Evolutionary conservation across 2,797 vertebrate species (phyloP).

Genomic region (Poeciliopsis gracilis): DNA sequence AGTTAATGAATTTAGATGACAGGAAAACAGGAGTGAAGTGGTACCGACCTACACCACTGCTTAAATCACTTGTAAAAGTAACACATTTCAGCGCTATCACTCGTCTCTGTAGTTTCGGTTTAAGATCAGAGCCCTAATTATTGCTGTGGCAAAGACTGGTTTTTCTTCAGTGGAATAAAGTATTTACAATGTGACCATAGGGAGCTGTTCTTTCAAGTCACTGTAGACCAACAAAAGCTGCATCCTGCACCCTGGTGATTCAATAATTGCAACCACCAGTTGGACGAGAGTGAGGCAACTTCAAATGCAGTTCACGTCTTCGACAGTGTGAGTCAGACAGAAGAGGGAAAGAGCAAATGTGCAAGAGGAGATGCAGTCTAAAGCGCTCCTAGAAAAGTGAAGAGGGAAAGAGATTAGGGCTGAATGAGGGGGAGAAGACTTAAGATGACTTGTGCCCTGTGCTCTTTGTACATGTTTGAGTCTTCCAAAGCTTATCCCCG

Average conservation of each 20-base stretch:
- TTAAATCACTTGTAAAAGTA: slow-evolving; percentile 7
- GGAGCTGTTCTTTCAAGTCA: slow-evolving; percentile 46
- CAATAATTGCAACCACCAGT: slow-evolving; percentile 65
- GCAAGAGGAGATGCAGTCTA: slow-evolving; percentile 51
- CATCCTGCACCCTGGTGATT: slow-evolving; percentile 57
- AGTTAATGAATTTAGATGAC: background rate
- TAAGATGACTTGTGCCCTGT: slow-evolving; percentile 69
- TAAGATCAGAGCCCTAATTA: slow-evolving; percentile 33
- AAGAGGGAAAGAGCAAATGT: slow-evolving; percentile 28
- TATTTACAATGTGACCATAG: slow-evolving; percentile 40
- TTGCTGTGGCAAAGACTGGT: background rate
- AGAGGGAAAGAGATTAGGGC: slow-evolving; percentile 61
- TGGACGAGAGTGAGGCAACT: slow-evolving; percentile 43
- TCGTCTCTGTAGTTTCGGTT: slow-evolving; percentile 42
- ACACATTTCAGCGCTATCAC: slow-evolving; percentile 6
- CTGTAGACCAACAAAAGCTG: slow-evolving; percentile 55
- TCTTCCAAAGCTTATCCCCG: slow-evolving; percentile 69
- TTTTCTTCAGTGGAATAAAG: slow-evolving; percentile 36
- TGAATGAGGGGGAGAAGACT: slow-evolving; percentile 62
- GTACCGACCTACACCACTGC: background rate
- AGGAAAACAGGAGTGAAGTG: background rate
- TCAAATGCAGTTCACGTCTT: slow-evolving; percentile 59
- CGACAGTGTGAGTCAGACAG: slow-evolving; percentile 64
- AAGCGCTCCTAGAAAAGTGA: slow-evolving; percentile 40
- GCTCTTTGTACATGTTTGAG: slow-evolving; percentile 71